Conservation (phyloP, 2,113 vertebrate genomes). For the Embiotoca jacksoni region DNA sequence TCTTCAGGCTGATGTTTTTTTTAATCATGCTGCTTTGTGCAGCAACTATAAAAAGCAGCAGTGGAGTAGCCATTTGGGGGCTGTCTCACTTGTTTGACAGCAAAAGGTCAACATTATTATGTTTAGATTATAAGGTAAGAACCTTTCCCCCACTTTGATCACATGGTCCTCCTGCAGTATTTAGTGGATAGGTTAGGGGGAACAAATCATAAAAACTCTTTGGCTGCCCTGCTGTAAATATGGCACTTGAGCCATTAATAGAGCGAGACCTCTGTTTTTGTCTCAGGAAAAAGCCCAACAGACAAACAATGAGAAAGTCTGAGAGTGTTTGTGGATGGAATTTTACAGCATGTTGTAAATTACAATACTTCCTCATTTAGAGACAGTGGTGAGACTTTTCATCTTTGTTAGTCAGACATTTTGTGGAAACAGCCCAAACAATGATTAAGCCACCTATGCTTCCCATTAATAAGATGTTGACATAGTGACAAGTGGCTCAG, state of each 20-base stretch:
- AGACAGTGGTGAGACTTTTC: not conserved
- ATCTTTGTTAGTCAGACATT: conserved; percentile 13
- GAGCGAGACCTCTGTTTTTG: conserved; percentile 32
- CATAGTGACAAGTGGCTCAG: not conserved
- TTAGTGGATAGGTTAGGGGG: conserved; percentile 33
- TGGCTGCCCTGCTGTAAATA: conserved; percentile 45
- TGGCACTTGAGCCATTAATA: conserved; percentile 22
- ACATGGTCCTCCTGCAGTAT: conserved; percentile 52
- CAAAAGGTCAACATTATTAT: conserved; percentile 74
- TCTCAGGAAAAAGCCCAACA: not conserved
- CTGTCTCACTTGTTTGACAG: conserved; percentile 51
- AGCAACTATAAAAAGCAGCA: conserved; percentile 67
- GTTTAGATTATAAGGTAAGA: conserved; percentile 67
- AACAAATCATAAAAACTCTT: conserved; percentile 10
- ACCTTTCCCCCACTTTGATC: conserved; percentile 81
- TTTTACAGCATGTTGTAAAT: conserved; percentile 16
- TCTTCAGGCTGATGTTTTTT: conserved; percentile 5
- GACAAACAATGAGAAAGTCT: not conserved
- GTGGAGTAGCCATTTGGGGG: conserved; percentile 57
- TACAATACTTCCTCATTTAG: not conserved
- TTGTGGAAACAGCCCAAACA: not conserved
- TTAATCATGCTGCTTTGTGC: conserved; percentile 36
- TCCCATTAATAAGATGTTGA: conserved; percentile 17
- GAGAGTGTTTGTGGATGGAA: conserved; percentile 23
- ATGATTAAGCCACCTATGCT: conserved; percentile 16